These are phyloP conservation scores for Tapera naevia DNA, from an alignment of 2,797 vertebrate genomes.

Conservation along the genomic window DNA sequence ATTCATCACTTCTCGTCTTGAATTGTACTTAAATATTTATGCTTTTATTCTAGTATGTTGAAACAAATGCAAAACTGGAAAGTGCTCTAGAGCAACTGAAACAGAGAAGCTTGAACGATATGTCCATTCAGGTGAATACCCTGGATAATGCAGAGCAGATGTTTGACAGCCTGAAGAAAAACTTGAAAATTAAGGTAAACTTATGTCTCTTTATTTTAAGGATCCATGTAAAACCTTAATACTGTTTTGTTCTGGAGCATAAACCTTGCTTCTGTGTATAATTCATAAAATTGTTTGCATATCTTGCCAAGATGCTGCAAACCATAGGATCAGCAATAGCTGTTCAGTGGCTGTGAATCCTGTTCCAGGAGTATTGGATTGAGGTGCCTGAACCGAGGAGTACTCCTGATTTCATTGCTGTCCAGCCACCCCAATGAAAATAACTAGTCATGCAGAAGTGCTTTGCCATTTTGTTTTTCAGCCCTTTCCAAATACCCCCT, in stretches of 20 bases:
- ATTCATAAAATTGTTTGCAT: neutral
- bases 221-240: neutral
- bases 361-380: neutral
- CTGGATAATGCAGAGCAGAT: neutral
- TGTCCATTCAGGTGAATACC: neutral
- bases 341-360: neutral
- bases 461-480: neutral
- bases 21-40: neutral
- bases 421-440: neutral
- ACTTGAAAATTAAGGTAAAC: conserved; percentile 60
- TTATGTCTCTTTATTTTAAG: neutral
- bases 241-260: neutral
- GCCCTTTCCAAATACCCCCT: neutral
- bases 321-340: neutral
- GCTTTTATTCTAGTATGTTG: conserved; percentile 2
- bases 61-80: conserved; percentile 30
- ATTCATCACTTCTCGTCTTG: accelerated
- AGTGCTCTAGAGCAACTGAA: no score
- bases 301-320: neutral
- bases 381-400: neutral
- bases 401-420: neutral
- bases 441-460: neutral
- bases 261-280: neutral
- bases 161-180: conserved; percentile 21
- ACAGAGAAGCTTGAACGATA: neutral